Evolutionary conservation across 2,113 vertebrate genomes (phyloP).

Genomic region (Theristicus caerulescens): DNA sequence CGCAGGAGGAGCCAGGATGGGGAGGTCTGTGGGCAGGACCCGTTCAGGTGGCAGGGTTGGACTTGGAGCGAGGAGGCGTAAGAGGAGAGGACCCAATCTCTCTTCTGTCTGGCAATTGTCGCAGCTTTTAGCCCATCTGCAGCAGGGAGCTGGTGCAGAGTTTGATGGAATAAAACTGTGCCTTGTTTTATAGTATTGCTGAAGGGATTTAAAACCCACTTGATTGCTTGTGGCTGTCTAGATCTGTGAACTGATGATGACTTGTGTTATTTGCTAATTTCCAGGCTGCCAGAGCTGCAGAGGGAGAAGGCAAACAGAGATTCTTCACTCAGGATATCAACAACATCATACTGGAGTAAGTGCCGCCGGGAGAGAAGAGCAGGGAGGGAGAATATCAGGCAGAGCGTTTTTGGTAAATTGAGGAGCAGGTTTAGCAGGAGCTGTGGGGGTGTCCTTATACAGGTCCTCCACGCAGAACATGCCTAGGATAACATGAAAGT

Average conservation of each 20-base stretch:
- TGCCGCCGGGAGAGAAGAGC: background rate
- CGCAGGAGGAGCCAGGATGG: background rate
- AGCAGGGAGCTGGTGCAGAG: background rate
- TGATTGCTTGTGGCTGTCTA: background rate
- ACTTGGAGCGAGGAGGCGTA: background rate
- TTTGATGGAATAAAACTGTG: background rate
- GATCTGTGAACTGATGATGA: background rate
- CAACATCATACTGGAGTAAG: constrained; percentile 90
- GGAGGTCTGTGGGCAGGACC: background rate
- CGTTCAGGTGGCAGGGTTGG: background rate
- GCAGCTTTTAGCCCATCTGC: background rate
- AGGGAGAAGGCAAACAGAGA: constrained; percentile 88
- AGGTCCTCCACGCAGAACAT: background rate
- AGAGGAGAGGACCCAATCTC: background rate
- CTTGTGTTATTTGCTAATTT: constrained; percentile 32
- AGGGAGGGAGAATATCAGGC: background rate
- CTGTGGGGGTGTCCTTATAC: background rate
- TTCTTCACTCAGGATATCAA: constrained; percentile 92
- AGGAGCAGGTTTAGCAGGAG: background rate
- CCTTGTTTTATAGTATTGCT: background rate
- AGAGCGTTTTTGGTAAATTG: background rate
- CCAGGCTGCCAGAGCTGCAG: constrained; percentile 84
- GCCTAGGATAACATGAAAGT: background rate
- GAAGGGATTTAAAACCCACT: background rate
- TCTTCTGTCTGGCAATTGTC: background rate